Conservation (phyloP, 1,140 invertebrate genomes). For the Cepaea nemoralis region DNA sequence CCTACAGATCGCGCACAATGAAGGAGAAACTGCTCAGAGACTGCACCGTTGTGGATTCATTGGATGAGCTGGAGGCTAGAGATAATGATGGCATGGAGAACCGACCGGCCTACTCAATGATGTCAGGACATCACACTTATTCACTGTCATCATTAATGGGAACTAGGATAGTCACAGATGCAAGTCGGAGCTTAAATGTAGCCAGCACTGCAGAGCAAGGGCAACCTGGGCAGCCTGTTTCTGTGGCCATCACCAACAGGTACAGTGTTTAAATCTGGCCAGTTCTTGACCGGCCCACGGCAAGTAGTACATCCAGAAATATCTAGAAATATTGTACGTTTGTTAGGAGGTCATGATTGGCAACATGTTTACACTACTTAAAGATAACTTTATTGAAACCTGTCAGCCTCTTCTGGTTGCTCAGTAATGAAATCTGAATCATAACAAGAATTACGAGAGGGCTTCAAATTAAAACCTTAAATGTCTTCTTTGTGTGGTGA, state of each 20-base stretch:
- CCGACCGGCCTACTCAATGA: slow-evolving; percentile 36
- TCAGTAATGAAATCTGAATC: too few relatives aligned
- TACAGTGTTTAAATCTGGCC: not conserved
- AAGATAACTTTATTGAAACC: too few relatives aligned
- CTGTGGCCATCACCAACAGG: not conserved
- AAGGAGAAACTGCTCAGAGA: slow-evolving; percentile 58
- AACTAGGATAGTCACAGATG: not conserved
- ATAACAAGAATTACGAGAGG: too few relatives aligned
- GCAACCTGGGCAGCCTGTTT: not conserved
- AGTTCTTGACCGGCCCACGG: too few relatives aligned
- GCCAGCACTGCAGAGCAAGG: not conserved
- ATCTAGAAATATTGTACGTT: too few relatives aligned
- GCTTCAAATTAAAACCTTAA: too few relatives aligned
- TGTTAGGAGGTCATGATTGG: too few relatives aligned
- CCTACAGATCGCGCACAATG: slow-evolving; percentile 51
- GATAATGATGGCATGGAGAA: slow-evolving; percentile 43
- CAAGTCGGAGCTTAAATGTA: not conserved
- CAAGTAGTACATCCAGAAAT: too few relatives aligned
- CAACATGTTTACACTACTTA: too few relatives aligned
- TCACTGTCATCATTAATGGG: not conserved
- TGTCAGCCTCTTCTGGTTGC: too few relatives aligned
- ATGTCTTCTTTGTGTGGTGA: too few relatives aligned
- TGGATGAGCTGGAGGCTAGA: slow-evolving; percentile 47
- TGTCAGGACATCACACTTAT: slow-evolving; percentile 23
- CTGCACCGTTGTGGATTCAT: slow-evolving; percentile 47